phyloP scores from a whole-genome alignment of 2,888 invertebrate genomes.

The Parnassius glacialis region DNA sequence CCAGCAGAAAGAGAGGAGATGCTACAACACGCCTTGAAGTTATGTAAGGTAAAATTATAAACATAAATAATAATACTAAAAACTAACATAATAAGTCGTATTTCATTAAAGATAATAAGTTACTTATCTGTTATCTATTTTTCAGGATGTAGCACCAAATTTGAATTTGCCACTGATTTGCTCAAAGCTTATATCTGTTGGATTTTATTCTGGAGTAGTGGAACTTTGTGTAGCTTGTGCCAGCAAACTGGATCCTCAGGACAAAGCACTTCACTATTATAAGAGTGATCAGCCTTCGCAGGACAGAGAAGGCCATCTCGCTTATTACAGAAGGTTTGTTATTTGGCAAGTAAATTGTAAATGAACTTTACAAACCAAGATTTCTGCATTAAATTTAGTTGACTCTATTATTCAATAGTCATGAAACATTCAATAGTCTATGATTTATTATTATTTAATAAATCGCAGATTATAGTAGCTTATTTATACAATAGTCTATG shows the following conservation, averaged over 20 bases:
- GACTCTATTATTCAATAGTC: too few relatives aligned
- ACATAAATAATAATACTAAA: too few relatives aligned
- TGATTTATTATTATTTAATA: too few relatives aligned
- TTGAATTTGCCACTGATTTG: constrained; percentile 92
- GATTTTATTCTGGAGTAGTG: constrained; percentile 93
- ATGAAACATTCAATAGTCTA: too few relatives aligned
- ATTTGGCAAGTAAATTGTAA: background rate
- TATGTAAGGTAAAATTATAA: constrained; percentile 84
- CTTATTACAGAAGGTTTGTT: constrained; percentile 83
- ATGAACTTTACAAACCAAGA: background rate
- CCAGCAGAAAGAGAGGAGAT: constrained; percentile 88
- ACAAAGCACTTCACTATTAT: constrained; percentile 93
- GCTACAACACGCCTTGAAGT: constrained; percentile 88
- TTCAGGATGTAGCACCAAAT: constrained; percentile 88
- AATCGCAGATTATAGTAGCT: too few relatives aligned
- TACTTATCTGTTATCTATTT: background rate
- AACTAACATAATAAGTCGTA: background rate
- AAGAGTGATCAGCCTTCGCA: constrained; percentile 90
- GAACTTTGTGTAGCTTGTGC: constrained; percentile 93
- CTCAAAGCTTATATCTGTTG: constrained; percentile 88
- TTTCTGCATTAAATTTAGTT: too few relatives aligned
- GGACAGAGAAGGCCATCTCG: constrained; percentile 90
- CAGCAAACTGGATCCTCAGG: constrained; percentile 92
- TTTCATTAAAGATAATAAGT: background rate
- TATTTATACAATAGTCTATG: too few relatives aligned